Conservation (phyloP, 2,888 invertebrate species). For the Junonia oenone region DNA sequence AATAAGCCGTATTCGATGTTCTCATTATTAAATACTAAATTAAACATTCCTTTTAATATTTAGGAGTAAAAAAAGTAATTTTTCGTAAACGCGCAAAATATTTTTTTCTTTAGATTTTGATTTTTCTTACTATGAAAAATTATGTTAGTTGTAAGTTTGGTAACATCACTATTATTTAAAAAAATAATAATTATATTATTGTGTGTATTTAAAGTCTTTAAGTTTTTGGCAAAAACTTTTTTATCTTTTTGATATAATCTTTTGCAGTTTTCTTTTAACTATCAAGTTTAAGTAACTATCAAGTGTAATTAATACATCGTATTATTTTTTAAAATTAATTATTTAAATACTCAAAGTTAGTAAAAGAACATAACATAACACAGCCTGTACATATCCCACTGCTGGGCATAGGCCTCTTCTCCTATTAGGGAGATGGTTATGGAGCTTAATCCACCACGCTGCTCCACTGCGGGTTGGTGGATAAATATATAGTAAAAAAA, state of each 20-base stretch:
- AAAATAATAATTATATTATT: slow-evolving; percentile 1
- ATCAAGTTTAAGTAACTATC: too few relatives aligned
- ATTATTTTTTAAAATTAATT: too few relatives aligned
- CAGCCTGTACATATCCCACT: too few relatives aligned
- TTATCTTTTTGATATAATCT: neutral
- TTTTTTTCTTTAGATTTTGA: slow-evolving; percentile 7
- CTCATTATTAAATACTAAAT: neutral
- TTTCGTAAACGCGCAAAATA: slow-evolving; percentile 16
- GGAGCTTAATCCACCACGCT: too few relatives aligned
- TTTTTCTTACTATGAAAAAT: slow-evolving; percentile 5
- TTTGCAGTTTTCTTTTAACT: too few relatives aligned
- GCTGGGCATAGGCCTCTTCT: too few relatives aligned
- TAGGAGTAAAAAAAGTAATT: slow-evolving; percentile 4
- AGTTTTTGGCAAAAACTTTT: neutral
- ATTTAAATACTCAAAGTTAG: too few relatives aligned
- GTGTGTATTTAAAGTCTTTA: slow-evolving; percentile 7
- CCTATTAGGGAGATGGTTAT: too few relatives aligned
- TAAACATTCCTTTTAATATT: slow-evolving; percentile 3
- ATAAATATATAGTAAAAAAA: too few relatives aligned
- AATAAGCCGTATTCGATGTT: neutral
- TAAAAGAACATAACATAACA: too few relatives aligned
- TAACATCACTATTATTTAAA: neutral
- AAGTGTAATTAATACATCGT: too few relatives aligned
- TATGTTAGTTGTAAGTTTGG: slow-evolving; percentile 5
- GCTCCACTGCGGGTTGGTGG: too few relatives aligned